phyloP scores from a whole-genome alignment of 2,113 vertebrate species.

The Leucopsar rothschildi region DNA sequence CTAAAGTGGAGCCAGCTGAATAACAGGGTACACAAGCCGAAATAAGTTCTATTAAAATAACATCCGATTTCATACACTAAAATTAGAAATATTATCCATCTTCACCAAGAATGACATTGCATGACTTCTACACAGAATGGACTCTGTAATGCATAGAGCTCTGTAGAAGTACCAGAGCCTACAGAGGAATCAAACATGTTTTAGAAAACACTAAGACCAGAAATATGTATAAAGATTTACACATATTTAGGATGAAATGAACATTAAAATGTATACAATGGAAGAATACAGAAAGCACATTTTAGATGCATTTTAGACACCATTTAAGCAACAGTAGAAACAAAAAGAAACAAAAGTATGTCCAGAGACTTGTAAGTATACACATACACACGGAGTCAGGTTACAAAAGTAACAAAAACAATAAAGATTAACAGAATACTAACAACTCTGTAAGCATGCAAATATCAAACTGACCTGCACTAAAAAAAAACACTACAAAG shows the following conservation, averaged over 20 bases:
- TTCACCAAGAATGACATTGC: neutral
- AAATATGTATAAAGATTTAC: neutral
- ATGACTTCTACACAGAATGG: neutral
- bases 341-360: neutral
- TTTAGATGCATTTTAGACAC: neutral
- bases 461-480: neutral
- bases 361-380: neutral
- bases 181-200: neutral
- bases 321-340: neutral
- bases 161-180: neutral
- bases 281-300: neutral
- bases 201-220: neutral
- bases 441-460: neutral
- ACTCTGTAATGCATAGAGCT: neutral
- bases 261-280: neutral
- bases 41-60: neutral
- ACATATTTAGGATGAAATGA: neutral
- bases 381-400: neutral
- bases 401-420: neutral
- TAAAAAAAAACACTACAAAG: neutral
- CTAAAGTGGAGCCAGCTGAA: neutral
- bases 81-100: neutral
- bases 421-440: neutral
- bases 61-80: neutral
- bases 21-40: neutral